Evolutionary conservation across 2,797 vertebrate genomes (phyloP).

Genomic region (Esox lucius): DNA sequence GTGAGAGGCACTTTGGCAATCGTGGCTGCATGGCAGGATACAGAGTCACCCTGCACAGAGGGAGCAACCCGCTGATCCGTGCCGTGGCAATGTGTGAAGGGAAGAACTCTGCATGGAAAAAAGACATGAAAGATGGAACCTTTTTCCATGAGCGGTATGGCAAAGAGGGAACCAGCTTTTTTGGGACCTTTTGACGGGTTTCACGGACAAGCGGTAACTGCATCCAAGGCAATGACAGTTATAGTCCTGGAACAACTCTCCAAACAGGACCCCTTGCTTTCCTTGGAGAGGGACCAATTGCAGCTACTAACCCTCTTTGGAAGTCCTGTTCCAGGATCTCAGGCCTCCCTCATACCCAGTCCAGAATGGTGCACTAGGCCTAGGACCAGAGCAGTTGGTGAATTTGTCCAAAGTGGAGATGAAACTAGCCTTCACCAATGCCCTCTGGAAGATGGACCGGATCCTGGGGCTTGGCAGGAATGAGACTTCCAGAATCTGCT

Average conservation of each 20-base stretch:
- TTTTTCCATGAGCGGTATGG: constrained; percentile 51
- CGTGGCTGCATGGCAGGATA: background rate
- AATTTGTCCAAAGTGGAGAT: constrained; percentile 29
- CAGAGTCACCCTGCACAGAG: constrained; percentile 20
- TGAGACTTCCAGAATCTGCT: constrained; percentile 61
- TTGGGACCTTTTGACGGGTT: constrained; percentile 64
- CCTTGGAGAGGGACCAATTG: constrained; percentile 47
- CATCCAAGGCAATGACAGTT: constrained; percentile 63
- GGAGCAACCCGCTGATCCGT: constrained; percentile 55
- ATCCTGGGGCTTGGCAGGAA: constrained; percentile 64
- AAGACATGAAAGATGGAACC: constrained; percentile 60
- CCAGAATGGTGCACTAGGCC: constrained; percentile 44
- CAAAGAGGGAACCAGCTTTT: constrained; percentile 59
- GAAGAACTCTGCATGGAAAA: constrained; percentile 61
- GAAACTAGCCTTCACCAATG: constrained; percentile 62
- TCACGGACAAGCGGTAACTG: constrained; percentile 45
- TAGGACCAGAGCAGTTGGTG: constrained; percentile 35
- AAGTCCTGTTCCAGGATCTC: constrained; percentile 50
- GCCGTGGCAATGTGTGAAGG: constrained; percentile 60
- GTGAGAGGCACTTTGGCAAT: background rate
- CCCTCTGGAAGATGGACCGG: constrained; percentile 70
- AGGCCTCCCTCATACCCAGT: constrained; percentile 34
- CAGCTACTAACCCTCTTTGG: constrained; percentile 56
- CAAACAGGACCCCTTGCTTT: constrained; percentile 49
- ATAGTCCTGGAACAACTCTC: constrained; percentile 67